These are phyloP conservation scores for Melanotaenia maccullochi DNA, from an alignment of 2,797 vertebrate genomes.

Conservation along the genomic window DNA sequence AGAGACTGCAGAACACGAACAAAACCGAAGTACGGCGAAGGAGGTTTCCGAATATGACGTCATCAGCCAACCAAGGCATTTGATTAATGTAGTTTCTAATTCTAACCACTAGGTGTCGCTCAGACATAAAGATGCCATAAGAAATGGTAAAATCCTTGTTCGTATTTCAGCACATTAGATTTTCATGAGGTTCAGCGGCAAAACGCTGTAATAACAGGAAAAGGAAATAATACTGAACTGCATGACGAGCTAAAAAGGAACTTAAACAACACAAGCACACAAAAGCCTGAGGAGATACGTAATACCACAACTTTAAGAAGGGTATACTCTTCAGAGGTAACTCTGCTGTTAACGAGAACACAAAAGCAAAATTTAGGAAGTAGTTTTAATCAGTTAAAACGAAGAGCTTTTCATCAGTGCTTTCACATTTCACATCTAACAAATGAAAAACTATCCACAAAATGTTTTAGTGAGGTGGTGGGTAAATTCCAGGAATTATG, in stretches of 20 bases:
- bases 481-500: not conserved
- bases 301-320: not conserved
- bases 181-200: not conserved
- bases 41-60: constrained; percentile 19
- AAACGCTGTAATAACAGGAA: not conserved
- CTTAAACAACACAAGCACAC: no score
- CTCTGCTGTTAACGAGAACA: no score
- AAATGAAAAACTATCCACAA: not conserved
- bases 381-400: no score
- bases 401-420: no score
- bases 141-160: not conserved
- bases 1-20: constrained; percentile 29
- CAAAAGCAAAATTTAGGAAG: no score
- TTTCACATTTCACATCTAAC: no score
- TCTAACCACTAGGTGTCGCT: constrained; percentile 53
- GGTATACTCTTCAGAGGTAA: not conserved
- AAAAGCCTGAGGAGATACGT: not conserved
- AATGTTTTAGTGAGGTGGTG: not conserved
- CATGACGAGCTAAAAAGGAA: not conserved
- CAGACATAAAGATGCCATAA: constrained; percentile 5
- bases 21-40: not conserved
- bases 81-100: not conserved
- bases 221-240: no score
- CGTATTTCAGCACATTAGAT: not conserved
- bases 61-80: not conserved